Conservation (phyloP, 2,797 vertebrate genomes). For the Chaunax sp. region DNA sequence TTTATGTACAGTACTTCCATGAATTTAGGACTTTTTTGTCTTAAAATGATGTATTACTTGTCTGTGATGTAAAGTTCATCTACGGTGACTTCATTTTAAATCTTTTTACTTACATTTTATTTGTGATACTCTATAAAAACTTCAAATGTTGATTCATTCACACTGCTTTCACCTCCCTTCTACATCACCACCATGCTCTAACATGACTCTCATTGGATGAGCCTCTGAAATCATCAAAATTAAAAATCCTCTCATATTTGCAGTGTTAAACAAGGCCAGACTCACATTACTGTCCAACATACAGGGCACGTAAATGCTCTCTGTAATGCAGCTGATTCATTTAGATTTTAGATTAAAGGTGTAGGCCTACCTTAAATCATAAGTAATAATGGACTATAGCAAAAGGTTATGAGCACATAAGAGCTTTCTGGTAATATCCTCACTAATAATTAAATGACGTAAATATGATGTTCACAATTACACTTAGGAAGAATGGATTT, state of each 20-base stretch:
- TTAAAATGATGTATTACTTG: not conserved
- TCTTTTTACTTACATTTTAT: no score
- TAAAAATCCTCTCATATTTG: not conserved
- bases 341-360: not conserved
- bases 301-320: conserved; percentile 7
- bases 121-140: not conserved
- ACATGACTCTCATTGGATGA: not conserved
- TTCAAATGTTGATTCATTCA: conserved; percentile 16
- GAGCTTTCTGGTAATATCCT: no score
- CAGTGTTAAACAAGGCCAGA: not conserved
- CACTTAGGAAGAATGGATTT: no score
- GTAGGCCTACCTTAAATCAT: conserved; percentile 17
- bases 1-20: no score
- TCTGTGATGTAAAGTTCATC: not conserved
- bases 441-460: no score
- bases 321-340: not conserved
- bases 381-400: not conserved
- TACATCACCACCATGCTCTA: conserved; percentile 17
- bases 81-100: not conserved
- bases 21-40: no score
- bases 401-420: no score
- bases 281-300: not conserved
- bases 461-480: no score
- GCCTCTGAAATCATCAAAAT: conserved; percentile 22
- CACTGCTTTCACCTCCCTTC: no score